Evolutionary conservation across 2,888 invertebrate genomes (phyloP).

Genomic region (Lepas anatifera): DNA sequence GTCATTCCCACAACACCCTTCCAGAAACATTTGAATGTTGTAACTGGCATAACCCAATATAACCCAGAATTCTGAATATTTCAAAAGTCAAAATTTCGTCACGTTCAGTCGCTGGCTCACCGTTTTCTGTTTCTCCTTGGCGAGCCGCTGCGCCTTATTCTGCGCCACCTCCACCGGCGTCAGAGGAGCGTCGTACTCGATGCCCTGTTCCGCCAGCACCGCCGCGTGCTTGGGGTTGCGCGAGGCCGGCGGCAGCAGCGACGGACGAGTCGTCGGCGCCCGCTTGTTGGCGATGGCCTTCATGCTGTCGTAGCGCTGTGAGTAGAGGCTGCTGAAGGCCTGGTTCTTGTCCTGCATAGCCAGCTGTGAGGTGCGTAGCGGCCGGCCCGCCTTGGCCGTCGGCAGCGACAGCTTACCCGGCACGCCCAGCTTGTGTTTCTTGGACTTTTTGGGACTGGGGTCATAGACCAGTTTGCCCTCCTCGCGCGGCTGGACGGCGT

Average conservation of each 20-base stretch:
- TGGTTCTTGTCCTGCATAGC: constrained; percentile 64
- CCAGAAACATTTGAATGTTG: too few relatives aligned
- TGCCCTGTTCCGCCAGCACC: constrained; percentile 67
- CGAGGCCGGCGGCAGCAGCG: constrained; percentile 51
- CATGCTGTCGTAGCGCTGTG: constrained; percentile 59
- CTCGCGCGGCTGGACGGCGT: constrained; percentile 72
- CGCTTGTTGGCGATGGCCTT: constrained; percentile 47
- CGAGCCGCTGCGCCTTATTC: constrained; percentile 68
- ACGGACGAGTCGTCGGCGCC: constrained; percentile 58
- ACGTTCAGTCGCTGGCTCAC: too few relatives aligned
- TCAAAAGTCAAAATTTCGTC: too few relatives aligned
- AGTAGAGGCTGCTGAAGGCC: constrained; percentile 52
- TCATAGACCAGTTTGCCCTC: constrained; percentile 49
- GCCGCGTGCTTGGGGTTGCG: constrained; percentile 76
- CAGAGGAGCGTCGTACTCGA: constrained; percentile 70
- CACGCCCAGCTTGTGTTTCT: constrained; percentile 66
- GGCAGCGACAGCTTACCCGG: constrained; percentile 57
- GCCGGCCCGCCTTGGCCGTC: constrained; percentile 45
- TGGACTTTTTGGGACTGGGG: constrained; percentile 54
- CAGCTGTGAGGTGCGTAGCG: constrained; percentile 51
- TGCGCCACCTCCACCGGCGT: constrained; percentile 68
- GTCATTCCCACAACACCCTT: too few relatives aligned
- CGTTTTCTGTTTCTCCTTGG: constrained; percentile 59
- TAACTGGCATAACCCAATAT: too few relatives aligned
- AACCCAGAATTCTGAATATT: too few relatives aligned